Percentiles rank a stretch among this genome's conserved stretches.
phyloP scores from a whole-genome alignment of 2,113 vertebrate genomes.

The Chauna torquata region DNA sequence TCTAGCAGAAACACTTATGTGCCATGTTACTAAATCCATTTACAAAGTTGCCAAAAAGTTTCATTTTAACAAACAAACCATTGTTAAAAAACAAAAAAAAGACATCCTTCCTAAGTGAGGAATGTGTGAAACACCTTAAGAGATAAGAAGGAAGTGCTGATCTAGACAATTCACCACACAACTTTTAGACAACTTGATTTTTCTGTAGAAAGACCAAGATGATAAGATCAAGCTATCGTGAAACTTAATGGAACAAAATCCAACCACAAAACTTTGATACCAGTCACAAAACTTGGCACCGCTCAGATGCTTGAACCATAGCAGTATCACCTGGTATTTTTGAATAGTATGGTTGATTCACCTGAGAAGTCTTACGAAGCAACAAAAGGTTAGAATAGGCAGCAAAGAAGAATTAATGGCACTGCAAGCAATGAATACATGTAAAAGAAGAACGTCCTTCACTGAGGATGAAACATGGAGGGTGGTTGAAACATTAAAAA shows the following conservation, averaged over 20 bases:
- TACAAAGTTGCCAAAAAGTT: neutral
- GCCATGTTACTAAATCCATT: neutral
- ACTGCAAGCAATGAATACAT: neutral
- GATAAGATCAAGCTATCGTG: neutral
- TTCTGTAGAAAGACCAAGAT: neutral
- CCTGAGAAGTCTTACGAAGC: neutral
- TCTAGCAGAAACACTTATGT: neutral
- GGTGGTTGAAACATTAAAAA: neutral
- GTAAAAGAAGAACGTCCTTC: neutral
- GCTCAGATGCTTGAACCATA: neutral
- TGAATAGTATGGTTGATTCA: neutral
- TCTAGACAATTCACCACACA: neutral
- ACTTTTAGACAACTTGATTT: neutral
- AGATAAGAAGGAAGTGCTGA: neutral
- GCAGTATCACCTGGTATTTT: neutral
- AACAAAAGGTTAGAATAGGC: neutral
- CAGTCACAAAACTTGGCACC: neutral
- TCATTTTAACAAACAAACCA: neutral
- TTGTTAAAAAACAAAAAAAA: neutral
- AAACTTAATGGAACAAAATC: neutral
- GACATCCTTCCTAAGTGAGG: accelerated
- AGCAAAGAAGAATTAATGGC: neutral
- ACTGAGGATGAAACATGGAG: neutral
- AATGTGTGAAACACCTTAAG: neutral
- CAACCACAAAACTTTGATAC: neutral